These are phyloP conservation scores for Ariopsis seemanni DNA, from an alignment of 2,113 vertebrate genomes.

Conservation along the genomic window DNA sequence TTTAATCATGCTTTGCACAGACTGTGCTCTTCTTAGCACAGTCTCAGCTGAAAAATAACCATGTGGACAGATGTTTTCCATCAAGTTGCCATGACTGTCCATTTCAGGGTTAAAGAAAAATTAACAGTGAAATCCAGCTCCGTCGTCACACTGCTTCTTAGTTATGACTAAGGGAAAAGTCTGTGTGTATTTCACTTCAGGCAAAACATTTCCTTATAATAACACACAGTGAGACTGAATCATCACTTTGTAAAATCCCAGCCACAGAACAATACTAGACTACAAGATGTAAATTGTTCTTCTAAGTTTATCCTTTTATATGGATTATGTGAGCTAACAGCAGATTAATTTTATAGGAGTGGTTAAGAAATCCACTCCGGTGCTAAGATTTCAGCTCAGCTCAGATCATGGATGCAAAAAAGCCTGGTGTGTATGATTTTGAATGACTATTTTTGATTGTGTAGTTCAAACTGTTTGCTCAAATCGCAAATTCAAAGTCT, in stretches of 20 bases:
- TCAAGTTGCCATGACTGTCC: neutral
- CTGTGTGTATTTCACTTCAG: neutral
- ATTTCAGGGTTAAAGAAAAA: neutral
- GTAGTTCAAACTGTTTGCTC: neutral
- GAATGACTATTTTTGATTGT: neutral
- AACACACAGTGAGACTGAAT: neutral
- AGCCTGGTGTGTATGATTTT: neutral
- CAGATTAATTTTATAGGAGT: constrained; percentile 14
- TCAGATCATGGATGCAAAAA: neutral
- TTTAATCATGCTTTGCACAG: constrained; percentile 5
- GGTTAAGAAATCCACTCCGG: constrained; percentile 19
- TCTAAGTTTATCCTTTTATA: neutral
- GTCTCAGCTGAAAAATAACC: neutral
- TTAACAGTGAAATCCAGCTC: neutral
- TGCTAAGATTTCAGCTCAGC: neutral
- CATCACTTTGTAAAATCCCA: neutral
- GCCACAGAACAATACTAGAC: neutral
- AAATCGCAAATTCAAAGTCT: neutral
- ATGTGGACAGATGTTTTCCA: neutral
- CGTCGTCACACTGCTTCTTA: neutral
- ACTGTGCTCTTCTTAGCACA: constrained; percentile 15
- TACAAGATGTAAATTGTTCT: neutral
- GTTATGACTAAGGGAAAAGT: neutral
- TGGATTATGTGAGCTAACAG: neutral
- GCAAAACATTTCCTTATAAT: neutral